phyloP scores from a whole-genome alignment of 2,888 invertebrate genomes.

The Lacanobia wlatinum region DNA sequence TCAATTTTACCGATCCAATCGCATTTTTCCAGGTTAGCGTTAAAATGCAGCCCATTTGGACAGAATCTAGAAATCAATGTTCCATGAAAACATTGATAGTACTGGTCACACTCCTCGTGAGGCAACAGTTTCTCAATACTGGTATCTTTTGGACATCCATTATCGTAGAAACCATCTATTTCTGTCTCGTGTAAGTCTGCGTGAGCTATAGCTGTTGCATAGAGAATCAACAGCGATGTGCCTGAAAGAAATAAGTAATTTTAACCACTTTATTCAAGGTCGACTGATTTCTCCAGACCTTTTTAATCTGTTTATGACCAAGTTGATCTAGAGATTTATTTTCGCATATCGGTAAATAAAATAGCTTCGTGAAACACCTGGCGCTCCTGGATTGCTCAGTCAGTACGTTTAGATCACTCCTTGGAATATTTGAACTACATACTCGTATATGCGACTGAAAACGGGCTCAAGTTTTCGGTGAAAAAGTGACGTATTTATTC shows the following conservation, averaged over 20 bases:
- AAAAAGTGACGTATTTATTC: slow-evolving; percentile 2
- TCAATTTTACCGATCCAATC: slow-evolving; percentile 62
- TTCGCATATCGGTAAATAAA: slow-evolving; percentile 9
- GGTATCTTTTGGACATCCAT: slow-evolving; percentile 54
- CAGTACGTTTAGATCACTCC: neutral
- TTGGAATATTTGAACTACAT: neutral
- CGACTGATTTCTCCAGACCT: slow-evolving; percentile 4
- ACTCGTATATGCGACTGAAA: neutral
- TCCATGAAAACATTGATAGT: slow-evolving; percentile 67
- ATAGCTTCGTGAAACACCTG: neutral
- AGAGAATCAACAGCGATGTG: slow-evolving; percentile 46
- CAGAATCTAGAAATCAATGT: slow-evolving; percentile 31
- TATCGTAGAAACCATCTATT: slow-evolving; percentile 15
- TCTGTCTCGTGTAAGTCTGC: slow-evolving; percentile 11
- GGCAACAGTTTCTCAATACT: slow-evolving; percentile 44
- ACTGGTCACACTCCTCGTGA: slow-evolving; percentile 70
- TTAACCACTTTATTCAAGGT: slow-evolving; percentile 31
- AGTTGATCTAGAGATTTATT: neutral
- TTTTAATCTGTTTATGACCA: neutral
- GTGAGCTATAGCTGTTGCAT: slow-evolving; percentile 30
- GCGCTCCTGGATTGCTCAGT: neutral
- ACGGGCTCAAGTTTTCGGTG: neutral
- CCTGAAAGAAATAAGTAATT: slow-evolving; percentile 51
- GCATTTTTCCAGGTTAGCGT: slow-evolving; percentile 59
- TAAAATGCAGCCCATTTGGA: slow-evolving; percentile 41